Base-by-base conservation (phyloP, 1,140 invertebrate genomes). In the Drepana arcuata region DNA sequence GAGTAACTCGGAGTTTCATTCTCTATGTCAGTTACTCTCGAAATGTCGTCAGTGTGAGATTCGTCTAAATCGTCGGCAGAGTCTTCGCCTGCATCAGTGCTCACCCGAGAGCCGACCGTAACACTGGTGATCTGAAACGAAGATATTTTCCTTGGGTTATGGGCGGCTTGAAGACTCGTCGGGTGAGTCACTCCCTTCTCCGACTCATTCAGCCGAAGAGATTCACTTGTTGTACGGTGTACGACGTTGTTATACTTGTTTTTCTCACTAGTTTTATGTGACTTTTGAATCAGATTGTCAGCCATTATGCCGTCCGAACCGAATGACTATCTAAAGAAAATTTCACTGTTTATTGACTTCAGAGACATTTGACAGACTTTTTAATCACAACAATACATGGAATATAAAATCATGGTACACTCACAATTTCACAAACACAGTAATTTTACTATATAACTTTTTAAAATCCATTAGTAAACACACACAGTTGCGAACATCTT, bases 11-110 rank as follows among this genome's bases (percentile, higher is more conserved):
- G 92, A 14, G 92, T 93, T 82, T 94, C 92, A 77, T 92, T 91
- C 80, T 91, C 90, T 55, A 91, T 84, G 64, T 94, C 92, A n/a
- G 92, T 93, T 39, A 93, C 86, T 54, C 92, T 86, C 50, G 91
- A 93, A 58, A 90, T 91, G 66, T 93, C 91, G 78, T 96, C 94
- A 41, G 94, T 95, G 75, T 95, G 93, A 80, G 93, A 95, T 86
- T 96, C 94, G 80, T 96, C 94, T 69, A 96, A 86, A 87, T 96
- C 95, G 81, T 96, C 94, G 48, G 93, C 93, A 29, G 93, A 95
- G 81, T 97, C 95, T 42, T 94, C 94, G 60, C 94, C 95, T 42
- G 91, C 90, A 80, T 96, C 94, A 68, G 91, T 91, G 83, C 89
- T 92, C 68, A 89, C 87, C 36, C 90, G 88, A 58, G 89, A 90